Conservation (phyloP, 2,888 invertebrate genomes). For the Andrena bucephala region DNA sequence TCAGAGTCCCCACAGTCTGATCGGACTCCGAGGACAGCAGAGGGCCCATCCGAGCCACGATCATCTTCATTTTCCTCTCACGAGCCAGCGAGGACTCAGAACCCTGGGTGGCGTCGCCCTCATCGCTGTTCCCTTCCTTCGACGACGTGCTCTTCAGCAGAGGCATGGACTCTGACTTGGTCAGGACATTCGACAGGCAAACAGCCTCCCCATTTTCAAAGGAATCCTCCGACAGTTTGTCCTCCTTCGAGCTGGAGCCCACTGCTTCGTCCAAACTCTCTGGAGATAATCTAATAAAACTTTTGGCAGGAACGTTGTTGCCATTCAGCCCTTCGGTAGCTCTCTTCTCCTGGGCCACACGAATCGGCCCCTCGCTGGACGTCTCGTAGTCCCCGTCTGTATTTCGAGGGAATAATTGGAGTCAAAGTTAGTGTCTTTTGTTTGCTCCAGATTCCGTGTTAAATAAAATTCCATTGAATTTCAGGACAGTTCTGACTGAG, state of each 20-base stretch:
- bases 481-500: neutral
- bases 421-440: neutral
- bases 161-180: slow-evolving; percentile 68
- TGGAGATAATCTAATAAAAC: neutral
- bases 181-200: neutral
- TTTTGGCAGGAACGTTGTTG: neutral
- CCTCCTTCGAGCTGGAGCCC: neutral
- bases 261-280: neutral
- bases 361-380: slow-evolving; percentile 72
- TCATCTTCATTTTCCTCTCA: slow-evolving; percentile 66
- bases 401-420: neutral
- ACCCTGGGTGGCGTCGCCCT: slow-evolving; percentile 3
- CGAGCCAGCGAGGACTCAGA: slow-evolving; percentile 68
- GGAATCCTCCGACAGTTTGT: neutral
- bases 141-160: slow-evolving; percentile 36
- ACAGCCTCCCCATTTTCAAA: too few species aligned
- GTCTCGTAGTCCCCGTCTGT: slow-evolving; percentile 74
- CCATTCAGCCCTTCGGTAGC: neutral
- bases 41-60: slow-evolving; percentile 59
- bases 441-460: neutral
- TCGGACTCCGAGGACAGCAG: slow-evolving; percentile 46
- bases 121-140: neutral
- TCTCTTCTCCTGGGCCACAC: neutral
- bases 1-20: neutral
- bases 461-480: neutral